A percentile compares a stretch with the other conserved stretches of the same genome.
Conservation (phyloP, 1,140 invertebrate genomes). For the Trichomalopsis sarcophagae region DNA sequence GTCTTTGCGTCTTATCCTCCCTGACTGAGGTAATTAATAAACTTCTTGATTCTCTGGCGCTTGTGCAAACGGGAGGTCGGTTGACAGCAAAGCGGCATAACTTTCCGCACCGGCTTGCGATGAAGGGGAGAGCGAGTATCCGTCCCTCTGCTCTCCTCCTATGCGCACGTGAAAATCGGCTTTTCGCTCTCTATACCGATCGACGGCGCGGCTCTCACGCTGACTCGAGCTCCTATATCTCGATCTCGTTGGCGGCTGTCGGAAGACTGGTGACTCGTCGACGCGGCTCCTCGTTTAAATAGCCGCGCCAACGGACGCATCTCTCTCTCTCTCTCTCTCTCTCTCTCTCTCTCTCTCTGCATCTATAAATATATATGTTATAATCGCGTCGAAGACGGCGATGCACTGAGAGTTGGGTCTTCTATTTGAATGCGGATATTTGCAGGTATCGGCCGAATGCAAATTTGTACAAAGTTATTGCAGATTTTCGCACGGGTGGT, state of each 20-base stretch:
- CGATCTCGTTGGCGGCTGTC: background rate
- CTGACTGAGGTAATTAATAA: conserved; percentile 32
- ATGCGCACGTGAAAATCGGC: conserved; percentile 12
- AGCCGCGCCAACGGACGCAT: background rate
- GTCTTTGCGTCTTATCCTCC: conserved; percentile 26
- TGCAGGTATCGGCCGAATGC: background rate
- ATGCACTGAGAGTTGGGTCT: too few relatives aligned
- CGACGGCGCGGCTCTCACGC: conserved; percentile 5
- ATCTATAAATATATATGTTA: too few relatives aligned
- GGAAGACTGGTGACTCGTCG: background rate
- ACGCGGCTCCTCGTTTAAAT: conserved; percentile 6
- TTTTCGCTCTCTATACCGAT: conserved; percentile 11
- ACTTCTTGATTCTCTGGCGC: conserved; percentile 60
- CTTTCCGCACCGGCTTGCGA: conserved; percentile 2
- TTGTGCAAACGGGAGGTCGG: conserved; percentile 58
- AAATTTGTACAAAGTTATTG: too few relatives aligned
- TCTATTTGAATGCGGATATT: background rate
- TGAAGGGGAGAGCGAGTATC: background rate
- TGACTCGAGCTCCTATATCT: background rate
- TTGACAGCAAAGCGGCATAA: conserved; percentile 51
- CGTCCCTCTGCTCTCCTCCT: background rate
- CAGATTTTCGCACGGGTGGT: background rate
- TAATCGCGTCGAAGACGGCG: background rate
- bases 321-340: background rate
- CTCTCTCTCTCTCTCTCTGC: background rate